phyloP scores from a whole-genome alignment of 2,113 vertebrate species.

The Lepisosteus oculatus region DNA sequence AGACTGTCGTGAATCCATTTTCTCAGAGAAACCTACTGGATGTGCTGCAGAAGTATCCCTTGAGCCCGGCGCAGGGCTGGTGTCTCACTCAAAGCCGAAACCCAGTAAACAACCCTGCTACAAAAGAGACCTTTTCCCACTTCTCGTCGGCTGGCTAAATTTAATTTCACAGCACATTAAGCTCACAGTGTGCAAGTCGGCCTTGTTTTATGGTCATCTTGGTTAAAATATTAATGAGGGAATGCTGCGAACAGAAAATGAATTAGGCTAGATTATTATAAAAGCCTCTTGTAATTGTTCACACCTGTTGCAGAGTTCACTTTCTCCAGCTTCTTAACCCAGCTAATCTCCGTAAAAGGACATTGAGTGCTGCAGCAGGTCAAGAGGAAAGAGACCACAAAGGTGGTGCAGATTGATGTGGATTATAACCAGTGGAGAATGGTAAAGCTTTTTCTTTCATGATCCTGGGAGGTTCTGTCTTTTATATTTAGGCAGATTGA shows the following conservation, averaged over 20 bases:
- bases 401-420: constrained; percentile 3
- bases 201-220: constrained; percentile 12
- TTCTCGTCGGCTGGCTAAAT: constrained; percentile 21
- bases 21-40: too few relatives aligned
- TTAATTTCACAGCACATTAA: constrained; percentile 51
- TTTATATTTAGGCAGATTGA: constrained; percentile 2
- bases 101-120: neutral
- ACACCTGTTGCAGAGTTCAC: neutral
- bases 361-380: neutral
- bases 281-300: constrained; percentile 6
- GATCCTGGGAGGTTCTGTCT: neutral
- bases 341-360: neutral
- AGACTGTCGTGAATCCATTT: too few relatives aligned
- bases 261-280: constrained; percentile 3
- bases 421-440: neutral
- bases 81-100: neutral
- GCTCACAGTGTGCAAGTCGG: constrained; percentile 29
- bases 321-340: neutral
- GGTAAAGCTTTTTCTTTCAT: constrained; percentile 1
- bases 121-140: neutral
- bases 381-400: neutral
- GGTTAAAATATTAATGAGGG: neutral
- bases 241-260: neutral
- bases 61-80: neutral
- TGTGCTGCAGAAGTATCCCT: too few relatives aligned